A percentile compares a stretch with the other conserved stretches of the same genome.
Evolutionary conservation across 1,140 invertebrate species (phyloP).

Genomic region (Drosophila hydei): DNA sequence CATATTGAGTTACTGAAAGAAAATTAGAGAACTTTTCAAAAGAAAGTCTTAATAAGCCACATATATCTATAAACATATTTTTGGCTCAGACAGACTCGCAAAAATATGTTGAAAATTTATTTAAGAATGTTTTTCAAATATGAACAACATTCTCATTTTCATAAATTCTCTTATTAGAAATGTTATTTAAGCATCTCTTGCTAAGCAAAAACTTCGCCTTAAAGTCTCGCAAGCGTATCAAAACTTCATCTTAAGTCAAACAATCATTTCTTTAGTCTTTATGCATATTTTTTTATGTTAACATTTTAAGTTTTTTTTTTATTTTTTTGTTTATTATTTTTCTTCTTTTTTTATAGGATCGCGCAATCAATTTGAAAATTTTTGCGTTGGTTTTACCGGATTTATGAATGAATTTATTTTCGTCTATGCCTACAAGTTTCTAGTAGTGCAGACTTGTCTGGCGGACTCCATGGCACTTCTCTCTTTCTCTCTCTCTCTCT

Average conservation of each 20-base stretch:
- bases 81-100: too few relatives aligned
- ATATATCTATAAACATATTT: too few relatives aligned
- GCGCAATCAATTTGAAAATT: conserved; percentile 78
- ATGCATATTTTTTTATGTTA: conserved; percentile 26
- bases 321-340: conserved; percentile 55
- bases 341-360: conserved; percentile 62
- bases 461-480: conserved; percentile 24
- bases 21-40: too few relatives aligned
- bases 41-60: too few relatives aligned
- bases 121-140: not conserved
- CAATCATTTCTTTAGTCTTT: not conserved
- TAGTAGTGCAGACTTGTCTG: conserved; percentile 71
- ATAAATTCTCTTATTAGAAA: too few relatives aligned
- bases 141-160: not conserved
- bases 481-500: too few relatives aligned
- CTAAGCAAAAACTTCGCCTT: too few relatives aligned
- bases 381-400: conserved; percentile 82
- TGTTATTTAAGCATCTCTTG: too few relatives aligned
- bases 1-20: too few relatives aligned
- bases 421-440: conserved; percentile 47
- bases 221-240: conserved; percentile 8
- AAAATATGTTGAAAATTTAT: too few relatives aligned
- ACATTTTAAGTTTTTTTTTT: conserved; percentile 42
- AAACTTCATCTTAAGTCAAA: not conserved
- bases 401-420: conserved; percentile 83